Evolutionary conservation across 37 sponge, comb jelly and placozoan genomes (phyloP).

Genomic region (Mnemiopsis leidyi): DNA sequence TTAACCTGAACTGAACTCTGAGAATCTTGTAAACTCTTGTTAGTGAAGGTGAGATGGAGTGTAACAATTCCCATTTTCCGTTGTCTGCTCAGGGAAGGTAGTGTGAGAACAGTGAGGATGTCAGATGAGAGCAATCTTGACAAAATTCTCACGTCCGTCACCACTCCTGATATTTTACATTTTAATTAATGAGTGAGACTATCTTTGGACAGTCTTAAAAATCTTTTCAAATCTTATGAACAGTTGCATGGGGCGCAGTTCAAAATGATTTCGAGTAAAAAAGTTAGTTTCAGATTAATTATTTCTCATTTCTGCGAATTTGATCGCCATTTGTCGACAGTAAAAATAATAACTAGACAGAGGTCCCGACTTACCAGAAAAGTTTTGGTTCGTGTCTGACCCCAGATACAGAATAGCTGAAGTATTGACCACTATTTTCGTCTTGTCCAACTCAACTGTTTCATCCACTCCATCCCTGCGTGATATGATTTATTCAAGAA

Average conservation of each 20-base stretch:
- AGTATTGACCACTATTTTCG: not conserved
- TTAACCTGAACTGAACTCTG: not conserved
- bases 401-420: not conserved
- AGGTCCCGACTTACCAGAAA: too few species aligned
- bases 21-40: not conserved
- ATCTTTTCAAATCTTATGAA: too few species aligned
- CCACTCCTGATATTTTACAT: not conserved
- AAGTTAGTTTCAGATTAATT: too few species aligned
- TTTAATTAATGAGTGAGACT: too few species aligned
- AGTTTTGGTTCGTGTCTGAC: not conserved
- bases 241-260: too few species aligned
- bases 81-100: not conserved
- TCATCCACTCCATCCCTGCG: not conserved
- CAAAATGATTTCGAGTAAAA: too few species aligned
- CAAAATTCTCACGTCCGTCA: not conserved
- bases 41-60: not conserved
- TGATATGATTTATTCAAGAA: too few species aligned
- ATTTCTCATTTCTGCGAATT: too few species aligned
- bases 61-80: conserved; percentile 8
- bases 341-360: too few species aligned
- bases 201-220: too few species aligned
- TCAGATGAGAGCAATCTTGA: not conserved
- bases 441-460: not conserved
- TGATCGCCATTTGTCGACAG: too few species aligned
- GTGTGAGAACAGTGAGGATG: not conserved